Conservation (phyloP, 2,797 vertebrate genomes). For the Microctenopoma stevenorrisi region DNA sequence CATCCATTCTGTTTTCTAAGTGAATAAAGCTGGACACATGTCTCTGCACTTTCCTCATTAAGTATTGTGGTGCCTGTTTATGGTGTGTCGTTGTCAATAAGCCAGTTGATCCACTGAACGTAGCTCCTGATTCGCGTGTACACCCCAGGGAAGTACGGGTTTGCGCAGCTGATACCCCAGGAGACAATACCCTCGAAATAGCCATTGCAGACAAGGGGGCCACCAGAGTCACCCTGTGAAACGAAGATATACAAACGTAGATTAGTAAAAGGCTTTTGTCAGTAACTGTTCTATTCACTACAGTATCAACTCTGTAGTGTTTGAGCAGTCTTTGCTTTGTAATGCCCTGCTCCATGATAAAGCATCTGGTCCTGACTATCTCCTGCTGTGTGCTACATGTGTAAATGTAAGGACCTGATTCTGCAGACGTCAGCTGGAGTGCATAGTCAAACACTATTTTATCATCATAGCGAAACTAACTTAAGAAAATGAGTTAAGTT, state of each 20-base stretch:
- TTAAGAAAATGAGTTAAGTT: too few relatives aligned
- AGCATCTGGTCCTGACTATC: too few relatives aligned
- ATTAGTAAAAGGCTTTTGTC: background rate
- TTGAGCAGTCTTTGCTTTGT: background rate
- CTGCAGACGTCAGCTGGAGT: too few relatives aligned
- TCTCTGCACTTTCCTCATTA: background rate
- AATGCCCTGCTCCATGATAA: background rate
- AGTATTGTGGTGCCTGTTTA: slow-evolving; percentile 3
- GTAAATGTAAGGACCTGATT: too few relatives aligned
- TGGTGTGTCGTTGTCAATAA: slow-evolving; percentile 31
- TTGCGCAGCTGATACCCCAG: slow-evolving; percentile 85
- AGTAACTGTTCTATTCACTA: too few relatives aligned
- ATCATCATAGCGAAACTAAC: too few relatives aligned
- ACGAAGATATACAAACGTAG: background rate
- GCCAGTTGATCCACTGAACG: slow-evolving; percentile 69
- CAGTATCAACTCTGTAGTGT: background rate
- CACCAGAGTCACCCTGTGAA: slow-evolving; percentile 84
- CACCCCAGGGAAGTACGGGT: slow-evolving; percentile 79
- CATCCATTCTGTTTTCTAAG: background rate
- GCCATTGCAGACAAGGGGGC: slow-evolving; percentile 80
- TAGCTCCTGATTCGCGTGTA: slow-evolving; percentile 84
- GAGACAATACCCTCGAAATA: slow-evolving; percentile 84
- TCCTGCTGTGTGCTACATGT: too few relatives aligned
- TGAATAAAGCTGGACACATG: background rate
- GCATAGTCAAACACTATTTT: too few relatives aligned